Base-by-base conservation (phyloP, 2,888 invertebrate species). In the Trisateles emortualis region DNA sequence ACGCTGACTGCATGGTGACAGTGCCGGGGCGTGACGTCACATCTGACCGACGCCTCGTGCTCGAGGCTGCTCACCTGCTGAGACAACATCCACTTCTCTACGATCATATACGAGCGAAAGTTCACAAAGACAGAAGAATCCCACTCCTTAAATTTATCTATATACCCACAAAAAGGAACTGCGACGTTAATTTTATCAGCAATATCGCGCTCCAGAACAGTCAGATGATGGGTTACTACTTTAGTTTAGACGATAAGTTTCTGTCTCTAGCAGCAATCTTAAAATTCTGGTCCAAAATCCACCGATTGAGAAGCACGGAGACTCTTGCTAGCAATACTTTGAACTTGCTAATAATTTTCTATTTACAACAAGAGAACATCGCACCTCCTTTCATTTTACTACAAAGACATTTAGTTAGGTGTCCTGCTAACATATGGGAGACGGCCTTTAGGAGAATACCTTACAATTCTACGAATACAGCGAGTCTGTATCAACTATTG, bases 351-450 rank as follows among this genome's bases (percentile, higher is more conserved):
- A 52, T 63, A 0, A 52, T 74, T 46, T 74, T 76, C 38, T 76
- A 64, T 46, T 53, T 75, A 6, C 74, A 76, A 48, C 75, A 69
- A 49, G 33, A 36, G 2, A 44, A 54, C n/a, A n/a, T 54, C 11
- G 43, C 29, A 0, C 53, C 53, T 8, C 40, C 53, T 0, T 54
- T 54, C 8, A 3, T 6, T 30, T 11, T 54, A 22, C 30, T 54
- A 29, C 48, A 54, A 44, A 41, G 22, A n/a, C n/a, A n/a, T 10
- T 16, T 40, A 11, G 6, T 32, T 0, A 29, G 14, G 11, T 40
- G 40, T 16, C 53, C 39, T 0, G 11, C 29, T 1, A 24, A n/a
- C n/a, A n/a, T n/a, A n/a, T n/a, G n/a, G n/a, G n/a, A n/a, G n/a
- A n/a, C n/a, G n/a, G n/a, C n/a, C n/a, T n/a, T n/a, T n/a, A n/a